Conservation (phyloP, 1,140 invertebrate genomes). For the Formica exsecta region DNA sequence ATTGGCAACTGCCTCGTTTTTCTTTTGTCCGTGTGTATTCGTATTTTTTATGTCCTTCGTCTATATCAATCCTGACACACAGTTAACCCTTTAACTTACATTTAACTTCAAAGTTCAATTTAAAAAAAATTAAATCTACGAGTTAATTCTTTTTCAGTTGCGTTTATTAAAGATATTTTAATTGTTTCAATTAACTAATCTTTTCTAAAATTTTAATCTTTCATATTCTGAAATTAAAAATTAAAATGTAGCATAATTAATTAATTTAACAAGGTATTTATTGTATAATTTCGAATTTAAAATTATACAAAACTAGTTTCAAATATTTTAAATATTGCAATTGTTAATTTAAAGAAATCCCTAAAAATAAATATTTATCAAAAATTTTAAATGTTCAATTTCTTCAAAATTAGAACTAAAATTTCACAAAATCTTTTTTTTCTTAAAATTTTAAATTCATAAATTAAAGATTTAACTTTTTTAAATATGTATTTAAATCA, state of each 20-base stretch:
- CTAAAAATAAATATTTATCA: not conserved
- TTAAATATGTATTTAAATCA: not conserved
- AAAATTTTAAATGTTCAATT: conserved; percentile 1
- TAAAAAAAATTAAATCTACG: not conserved
- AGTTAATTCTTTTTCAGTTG: not conserved
- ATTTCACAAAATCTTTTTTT: no score
- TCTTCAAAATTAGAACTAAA: not conserved
- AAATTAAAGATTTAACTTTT: conserved; percentile 16
- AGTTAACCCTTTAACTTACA: conserved; percentile 57
- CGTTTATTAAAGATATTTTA: not conserved
- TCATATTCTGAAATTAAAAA: no score
- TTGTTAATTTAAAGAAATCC: no score
- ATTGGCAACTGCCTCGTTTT: conserved; percentile 24
- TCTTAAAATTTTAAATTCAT: not conserved
- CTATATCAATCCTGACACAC: conserved; percentile 2
- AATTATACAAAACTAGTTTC: no score
- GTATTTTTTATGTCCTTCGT: conserved; percentile 25
- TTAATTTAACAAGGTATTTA: no score
- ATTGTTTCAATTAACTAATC: not conserved
- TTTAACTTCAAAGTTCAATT: not conserved
- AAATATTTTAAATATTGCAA: no score
- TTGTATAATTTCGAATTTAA: no score
- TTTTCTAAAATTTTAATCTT: not conserved
- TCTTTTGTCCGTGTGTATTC: not conserved
- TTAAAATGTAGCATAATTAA: no score